Base-by-base conservation (phyloP, 2,888 invertebrate genomes). In the Drosophila subsilvestris region DNA sequence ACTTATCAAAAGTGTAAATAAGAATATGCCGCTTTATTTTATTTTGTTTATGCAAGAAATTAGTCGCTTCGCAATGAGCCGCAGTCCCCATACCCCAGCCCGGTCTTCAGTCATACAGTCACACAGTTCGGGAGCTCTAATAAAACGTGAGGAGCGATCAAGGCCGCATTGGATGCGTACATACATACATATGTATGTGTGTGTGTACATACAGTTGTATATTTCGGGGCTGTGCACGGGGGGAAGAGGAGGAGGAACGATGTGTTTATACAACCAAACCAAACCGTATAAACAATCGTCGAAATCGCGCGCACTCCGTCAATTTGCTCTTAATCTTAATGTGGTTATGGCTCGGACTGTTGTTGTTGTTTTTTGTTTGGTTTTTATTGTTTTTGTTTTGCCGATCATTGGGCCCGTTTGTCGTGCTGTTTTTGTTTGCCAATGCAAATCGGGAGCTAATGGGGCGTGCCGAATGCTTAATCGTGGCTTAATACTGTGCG, bases 291-390 rank as follows among this genome's bases (percentile, higher is more conserved):
- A 63, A 63, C 63, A 50, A 63, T 63, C 27, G 6, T 0, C n/a
- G 32, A 32, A 22, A 44, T 17, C 25, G 37, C 37, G 66, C 65
- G 66, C 66, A 32, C 66, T 55, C 18, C 66, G 12, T 66, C 48
- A 66, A 66, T 66, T 66, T 66, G 56, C 42, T 66, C 22, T 66
- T 66, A 66, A 66, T 66, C 32, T 56, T 49, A 32, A 49, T 49
- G 67, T 43, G 56, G 66, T 56, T 66, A 66, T 66, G 48, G 47
- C 66, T 56, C 56, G 42, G 55, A 29, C 10, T 25, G 54, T 29
- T 22, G 54, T 42, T 45, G 20, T 4, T 22, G 6, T 25, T 25
- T 25, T 6, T 25, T 25, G 0, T 25, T 25, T 20, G 1, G 25
- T 32, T 37, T 49, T 32, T 29, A 8, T 25, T 25, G 8, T 22